A percentile compares a stretch with the other conserved stretches of the same genome.
These are phyloP conservation scores for Congeria kusceri DNA, from an alignment of 2,888 invertebrate species.

Conservation along the genomic window DNA sequence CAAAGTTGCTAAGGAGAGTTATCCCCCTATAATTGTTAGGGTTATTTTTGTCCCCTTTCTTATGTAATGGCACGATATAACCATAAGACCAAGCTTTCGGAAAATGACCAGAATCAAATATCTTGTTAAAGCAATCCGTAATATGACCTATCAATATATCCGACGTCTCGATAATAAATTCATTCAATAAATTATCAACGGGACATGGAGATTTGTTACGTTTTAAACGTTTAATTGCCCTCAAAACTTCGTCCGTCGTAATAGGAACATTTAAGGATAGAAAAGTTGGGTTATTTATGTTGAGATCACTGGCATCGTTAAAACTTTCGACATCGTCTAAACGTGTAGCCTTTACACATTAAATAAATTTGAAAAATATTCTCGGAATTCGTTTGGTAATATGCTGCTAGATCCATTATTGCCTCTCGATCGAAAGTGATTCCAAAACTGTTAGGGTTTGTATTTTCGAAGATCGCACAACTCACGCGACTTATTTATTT, in stretches of 20 bases:
- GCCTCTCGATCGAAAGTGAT: background rate
- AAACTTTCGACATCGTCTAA: background rate
- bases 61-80: constrained; percentile 16
- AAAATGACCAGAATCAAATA: constrained; percentile 10
- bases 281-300: no score
- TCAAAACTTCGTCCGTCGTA: background rate
- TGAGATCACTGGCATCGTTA: background rate
- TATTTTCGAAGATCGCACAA: background rate
- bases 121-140: constrained; percentile 11
- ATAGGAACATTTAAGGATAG: background rate
- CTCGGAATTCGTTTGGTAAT: background rate
- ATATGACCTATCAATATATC: constrained; percentile 13
- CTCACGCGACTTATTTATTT: no score
- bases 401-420: background rate
- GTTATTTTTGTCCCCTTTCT: constrained; percentile 2
- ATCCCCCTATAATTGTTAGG: constrained; percentile 13
- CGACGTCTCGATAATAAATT: constrained; percentile 9
- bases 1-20: constrained; percentile 6
- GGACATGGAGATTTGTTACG: constrained; percentile 2
- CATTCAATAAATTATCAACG: constrained; percentile 5
- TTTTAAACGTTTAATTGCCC: constrained; percentile 1
- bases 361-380: constrained; percentile 3
- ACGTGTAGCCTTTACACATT: background rate
- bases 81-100: constrained; percentile 15
- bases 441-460: constrained; percentile 8